Percentiles rank a stretch among this genome's conserved stretches.
These are phyloP conservation scores for Alauda arvensis DNA, from an alignment of 2,797 vertebrate species.

Conservation along the genomic window DNA sequence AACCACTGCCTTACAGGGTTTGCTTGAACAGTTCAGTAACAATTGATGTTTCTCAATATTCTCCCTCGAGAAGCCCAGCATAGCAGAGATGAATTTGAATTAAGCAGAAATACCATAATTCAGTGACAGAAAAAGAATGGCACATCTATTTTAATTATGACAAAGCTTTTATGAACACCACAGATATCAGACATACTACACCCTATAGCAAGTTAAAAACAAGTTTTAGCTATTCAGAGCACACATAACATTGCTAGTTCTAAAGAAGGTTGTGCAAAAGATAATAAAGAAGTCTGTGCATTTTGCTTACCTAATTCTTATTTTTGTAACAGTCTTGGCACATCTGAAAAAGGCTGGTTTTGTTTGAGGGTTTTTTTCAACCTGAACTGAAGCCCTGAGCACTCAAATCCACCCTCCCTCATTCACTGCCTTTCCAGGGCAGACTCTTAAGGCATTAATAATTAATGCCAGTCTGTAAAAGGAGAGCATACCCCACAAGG, in stretches of 20 bases:
- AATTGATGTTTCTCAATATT: constrained; percentile 6
- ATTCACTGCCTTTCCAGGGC: neutral
- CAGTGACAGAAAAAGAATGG: neutral
- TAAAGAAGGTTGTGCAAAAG: neutral
- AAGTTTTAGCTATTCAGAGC: neutral
- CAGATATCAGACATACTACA: neutral
- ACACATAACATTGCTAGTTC: neutral
- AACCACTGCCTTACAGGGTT: neutral
- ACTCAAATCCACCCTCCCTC: neutral
- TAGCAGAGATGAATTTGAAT: constrained; percentile 2
- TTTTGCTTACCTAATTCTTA: neutral
- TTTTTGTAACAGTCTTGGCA: neutral
- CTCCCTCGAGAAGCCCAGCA: neutral
- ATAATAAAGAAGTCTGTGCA: neutral
- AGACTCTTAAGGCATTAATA: neutral
- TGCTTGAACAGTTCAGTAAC: constrained; percentile 8
- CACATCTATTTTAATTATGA: neutral
- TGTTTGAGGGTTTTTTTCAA: neutral
- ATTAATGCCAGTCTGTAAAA: neutral
- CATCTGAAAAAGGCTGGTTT: neutral
- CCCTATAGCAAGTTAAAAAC: neutral
- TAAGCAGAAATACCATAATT: neutral
- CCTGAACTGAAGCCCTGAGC: neutral
- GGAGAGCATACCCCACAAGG: rapidly evolving
- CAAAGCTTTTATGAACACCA: neutral